phyloP scores from a whole-genome alignment of 2,797 vertebrate genomes.

The Etheostoma perlongum region DNA sequence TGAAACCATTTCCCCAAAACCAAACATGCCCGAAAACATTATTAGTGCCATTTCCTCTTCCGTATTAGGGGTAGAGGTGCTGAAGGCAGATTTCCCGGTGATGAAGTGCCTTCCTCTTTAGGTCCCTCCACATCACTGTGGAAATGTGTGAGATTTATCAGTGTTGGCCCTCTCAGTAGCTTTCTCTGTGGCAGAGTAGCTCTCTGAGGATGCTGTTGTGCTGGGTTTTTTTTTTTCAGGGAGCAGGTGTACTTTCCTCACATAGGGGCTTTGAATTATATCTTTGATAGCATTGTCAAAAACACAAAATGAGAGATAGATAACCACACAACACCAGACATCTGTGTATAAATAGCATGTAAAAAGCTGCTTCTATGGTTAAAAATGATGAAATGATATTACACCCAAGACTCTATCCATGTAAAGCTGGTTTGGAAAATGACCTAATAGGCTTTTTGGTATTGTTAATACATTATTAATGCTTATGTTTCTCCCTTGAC shows the following conservation, averaged over 20 bases:
- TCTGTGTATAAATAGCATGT: conserved; percentile 37
- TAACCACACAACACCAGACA: conserved; percentile 44
- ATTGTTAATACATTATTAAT: conserved; percentile 53
- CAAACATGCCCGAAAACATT: conserved; percentile 89
- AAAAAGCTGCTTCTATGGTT: not conserved
- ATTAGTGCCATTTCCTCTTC: conserved; percentile 86
- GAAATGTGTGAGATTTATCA: conserved; percentile 88
- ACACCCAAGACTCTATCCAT: not conserved
- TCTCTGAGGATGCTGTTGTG: conserved; percentile 56
- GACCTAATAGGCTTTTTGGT: conserved; percentile 22
- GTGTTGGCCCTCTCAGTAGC: conserved; percentile 72
- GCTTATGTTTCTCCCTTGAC: conserved; percentile 63
- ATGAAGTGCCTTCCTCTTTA: conserved; percentile 85
- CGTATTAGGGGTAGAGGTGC: conserved; percentile 84
- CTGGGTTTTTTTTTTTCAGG: conserved; percentile 61
- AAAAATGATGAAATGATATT: conserved; percentile 21
- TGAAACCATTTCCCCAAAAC: conserved; percentile 87
- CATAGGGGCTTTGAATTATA: conserved; percentile 68
- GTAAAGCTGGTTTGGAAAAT: conserved; percentile 38
- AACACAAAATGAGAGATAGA: conserved; percentile 69
- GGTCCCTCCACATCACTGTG: conserved; percentile 81
- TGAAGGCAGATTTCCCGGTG: conserved; percentile 84
- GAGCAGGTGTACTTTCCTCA: conserved; percentile 77
- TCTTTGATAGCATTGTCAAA: conserved; percentile 77
- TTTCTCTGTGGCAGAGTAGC: conserved; percentile 59